These are phyloP conservation scores for Archocentrus centrarchus DNA, from an alignment of 2,113 vertebrate species.

Conservation along the genomic window DNA sequence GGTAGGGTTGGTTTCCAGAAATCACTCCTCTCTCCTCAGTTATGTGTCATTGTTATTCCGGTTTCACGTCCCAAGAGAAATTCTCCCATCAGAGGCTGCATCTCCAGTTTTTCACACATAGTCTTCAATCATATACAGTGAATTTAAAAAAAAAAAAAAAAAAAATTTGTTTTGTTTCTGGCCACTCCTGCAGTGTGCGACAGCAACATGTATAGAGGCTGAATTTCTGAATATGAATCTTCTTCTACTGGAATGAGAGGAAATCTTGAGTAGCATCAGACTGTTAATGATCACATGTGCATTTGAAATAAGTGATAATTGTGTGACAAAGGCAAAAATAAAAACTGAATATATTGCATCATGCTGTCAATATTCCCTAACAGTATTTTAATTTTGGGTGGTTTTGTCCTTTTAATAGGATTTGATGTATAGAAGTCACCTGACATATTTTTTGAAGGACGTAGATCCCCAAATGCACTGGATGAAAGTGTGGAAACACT, in stretches of 20 bases:
- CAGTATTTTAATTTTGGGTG: neutral
- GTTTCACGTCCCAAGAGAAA: conserved; percentile 57
- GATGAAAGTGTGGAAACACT: neutral
- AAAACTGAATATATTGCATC: neutral
- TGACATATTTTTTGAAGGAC: neutral
- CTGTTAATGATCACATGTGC: neutral
- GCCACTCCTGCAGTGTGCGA: conserved; percentile 32
- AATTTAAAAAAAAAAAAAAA: conserved; percentile 26
- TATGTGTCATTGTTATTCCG: conserved; percentile 65
- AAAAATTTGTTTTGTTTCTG: conserved; percentile 38
- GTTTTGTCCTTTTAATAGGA: neutral
- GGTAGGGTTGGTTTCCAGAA: conserved; percentile 49
- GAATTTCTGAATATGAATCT: conserved; percentile 48
- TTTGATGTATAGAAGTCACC: neutral
- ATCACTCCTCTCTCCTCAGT: conserved; percentile 43
- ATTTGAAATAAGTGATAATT: neutral
- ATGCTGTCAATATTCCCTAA: neutral
- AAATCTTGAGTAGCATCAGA: neutral
- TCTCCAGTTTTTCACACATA: conserved; percentile 37
- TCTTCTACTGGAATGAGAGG: conserved; percentile 6
- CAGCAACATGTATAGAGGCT: conserved; percentile 32
- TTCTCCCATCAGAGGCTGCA: conserved; percentile 33
- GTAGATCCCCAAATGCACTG: neutral
- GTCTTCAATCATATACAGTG: conserved; percentile 45
- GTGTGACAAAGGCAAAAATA: neutral